Percentiles rank a stretch among this genome's conserved stretches.
Evolutionary conservation across 1,140 invertebrate genomes (phyloP).

Genomic region (Drosophila tropicalis): DNA sequence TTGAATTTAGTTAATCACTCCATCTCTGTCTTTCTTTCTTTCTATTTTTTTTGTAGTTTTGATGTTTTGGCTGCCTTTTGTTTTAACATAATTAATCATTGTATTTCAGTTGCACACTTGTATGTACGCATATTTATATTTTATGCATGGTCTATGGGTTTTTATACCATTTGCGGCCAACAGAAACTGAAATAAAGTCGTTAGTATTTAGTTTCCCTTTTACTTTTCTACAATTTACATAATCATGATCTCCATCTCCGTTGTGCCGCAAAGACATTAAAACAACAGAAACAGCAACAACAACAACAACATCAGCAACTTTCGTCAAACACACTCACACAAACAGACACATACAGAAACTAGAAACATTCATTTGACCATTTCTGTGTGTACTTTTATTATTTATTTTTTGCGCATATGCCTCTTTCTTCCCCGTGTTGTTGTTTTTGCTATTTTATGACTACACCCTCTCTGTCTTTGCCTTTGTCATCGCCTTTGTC

Average conservation of each 20-base stretch:
- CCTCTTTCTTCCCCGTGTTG: constrained; percentile 20
- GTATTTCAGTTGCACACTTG: constrained; percentile 47
- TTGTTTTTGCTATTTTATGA: constrained; percentile 41
- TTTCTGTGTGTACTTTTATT: constrained; percentile 51
- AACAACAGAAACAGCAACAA: constrained; percentile 41
- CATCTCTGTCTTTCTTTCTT: constrained; percentile 23
- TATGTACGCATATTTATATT: constrained; percentile 37
- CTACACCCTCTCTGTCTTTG: constrained; percentile 3
- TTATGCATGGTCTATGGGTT: constrained; percentile 41
- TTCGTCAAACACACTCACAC: constrained; percentile 68
- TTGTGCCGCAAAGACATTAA: constrained; percentile 55
- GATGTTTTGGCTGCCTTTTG: constrained; percentile 37
- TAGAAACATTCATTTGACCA: constrained; percentile 10
- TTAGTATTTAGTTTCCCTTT: constrained; percentile 78
- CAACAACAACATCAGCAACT: constrained; percentile 40
- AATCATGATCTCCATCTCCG: constrained; percentile 62
- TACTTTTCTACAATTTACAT: constrained; percentile 77
- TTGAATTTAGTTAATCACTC: constrained; percentile 28
- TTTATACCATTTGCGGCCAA: constrained; percentile 19
- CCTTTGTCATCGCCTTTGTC: not conserved
- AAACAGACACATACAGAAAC: constrained; percentile 22
- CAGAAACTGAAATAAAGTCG: constrained; percentile 30
- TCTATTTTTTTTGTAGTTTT: no score
- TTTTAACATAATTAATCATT: constrained; percentile 66
- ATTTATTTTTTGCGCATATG: constrained; percentile 56